Base-by-base conservation (phyloP, 2,797 vertebrate genomes). In the Eulemur coronatus region DNA sequence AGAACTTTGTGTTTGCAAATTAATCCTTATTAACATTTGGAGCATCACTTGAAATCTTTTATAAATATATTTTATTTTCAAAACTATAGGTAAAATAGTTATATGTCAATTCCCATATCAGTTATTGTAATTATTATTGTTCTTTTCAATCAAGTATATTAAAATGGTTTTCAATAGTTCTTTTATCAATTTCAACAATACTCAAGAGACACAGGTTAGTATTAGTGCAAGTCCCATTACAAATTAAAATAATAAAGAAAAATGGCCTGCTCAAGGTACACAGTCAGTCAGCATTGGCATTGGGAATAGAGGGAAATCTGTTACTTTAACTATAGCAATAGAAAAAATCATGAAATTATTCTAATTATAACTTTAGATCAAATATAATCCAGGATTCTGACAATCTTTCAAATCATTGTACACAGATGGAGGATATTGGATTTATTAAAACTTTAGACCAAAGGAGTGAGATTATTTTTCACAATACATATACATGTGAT, bases 281-380 rank as follows among this genome's bases (percentile, higher is more conserved):
- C 1, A 38, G 5, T 72, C 24, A 50, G 5, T 87, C 38, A 95
- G 24, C 38, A 48, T 2, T 61, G 48, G 35, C 41, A 14, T 70
- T 61, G 59, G 14, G 41, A 65, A 38, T 33, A 70, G 35, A 94
- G 6, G 14, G 14, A 84, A 91, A 57, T 85, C 41, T 80, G 41
- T 69, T 80, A 52, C 24, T 67, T 22, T 63, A 85, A 63, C 75
- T 67, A 22, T 57, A 85, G 57, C 75, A 79, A 59, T 35, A 48
- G 73, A 85, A 79, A 35, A 72, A 73, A 41, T 70, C 24, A 78
- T n/a, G 78, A 14, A 30, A 72, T 91, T 90, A 61, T 85, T 87
- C 67, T 85, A 82, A 79, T 93, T 15, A 82, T 67, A 76, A 75
- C 22, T 52, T 97, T 85, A 43, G 15, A 93, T 89, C 43, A 72